Conservation (phyloP, 2,797 vertebrate species). For the Danio jaintianensis region DNA sequence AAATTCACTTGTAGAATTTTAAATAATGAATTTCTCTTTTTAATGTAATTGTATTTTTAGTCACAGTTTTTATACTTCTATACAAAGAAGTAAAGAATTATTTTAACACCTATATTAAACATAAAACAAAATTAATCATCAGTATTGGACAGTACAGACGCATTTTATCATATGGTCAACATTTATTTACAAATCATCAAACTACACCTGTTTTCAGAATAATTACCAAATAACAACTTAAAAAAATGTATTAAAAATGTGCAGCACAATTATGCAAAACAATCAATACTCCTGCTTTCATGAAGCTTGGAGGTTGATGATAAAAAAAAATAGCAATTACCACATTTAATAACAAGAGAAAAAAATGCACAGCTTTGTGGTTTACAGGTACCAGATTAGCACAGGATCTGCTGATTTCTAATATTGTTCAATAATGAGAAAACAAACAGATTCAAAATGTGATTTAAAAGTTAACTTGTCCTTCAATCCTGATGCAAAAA, state of each 20-base stretch:
- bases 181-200: not conserved
- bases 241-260: slow-evolving; percentile 9
- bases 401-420: slow-evolving; percentile 22
- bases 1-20: too few relatives aligned
- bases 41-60: not conserved
- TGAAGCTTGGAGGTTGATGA: slow-evolving; percentile 24
- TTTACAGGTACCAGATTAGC: not conserved
- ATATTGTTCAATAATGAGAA: slow-evolving; percentile 18
- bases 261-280: slow-evolving; percentile 28
- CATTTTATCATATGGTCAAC: not conserved
- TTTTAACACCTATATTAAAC: not conserved
- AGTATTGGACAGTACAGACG: not conserved
- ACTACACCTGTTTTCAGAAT: not conserved
- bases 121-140: not conserved
- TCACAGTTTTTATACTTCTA: not conserved
- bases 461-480: slow-evolving; percentile 20
- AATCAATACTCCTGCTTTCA: slow-evolving; percentile 26
- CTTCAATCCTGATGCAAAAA: slow-evolving; percentile 41
- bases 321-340: slow-evolving; percentile 33
- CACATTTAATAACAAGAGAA: slow-evolving; percentile 34
- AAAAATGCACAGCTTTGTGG: not conserved
- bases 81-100: not conserved
- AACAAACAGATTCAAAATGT: slow-evolving; percentile 23
- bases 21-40: too few relatives aligned
- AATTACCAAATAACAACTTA: not conserved